phyloP scores from a whole-genome alignment of 2,888 invertebrate species.

The Callyntrura guangdongensis region DNA sequence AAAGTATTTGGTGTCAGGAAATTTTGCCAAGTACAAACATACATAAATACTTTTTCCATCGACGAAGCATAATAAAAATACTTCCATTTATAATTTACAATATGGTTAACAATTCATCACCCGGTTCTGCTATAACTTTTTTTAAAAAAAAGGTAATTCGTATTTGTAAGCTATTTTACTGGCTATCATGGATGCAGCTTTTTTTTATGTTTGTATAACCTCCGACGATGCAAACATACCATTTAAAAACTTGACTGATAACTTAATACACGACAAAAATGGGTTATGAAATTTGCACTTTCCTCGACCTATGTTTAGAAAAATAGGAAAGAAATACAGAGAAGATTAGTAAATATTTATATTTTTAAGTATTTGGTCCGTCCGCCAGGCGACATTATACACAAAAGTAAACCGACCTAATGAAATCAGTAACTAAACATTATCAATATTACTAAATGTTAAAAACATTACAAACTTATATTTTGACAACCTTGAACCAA shows the following conservation, averaged over 20 bases:
- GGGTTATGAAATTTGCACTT: neutral
- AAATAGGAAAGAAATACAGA: neutral
- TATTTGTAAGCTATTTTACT: neutral
- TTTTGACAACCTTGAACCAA: conserved; percentile 60
- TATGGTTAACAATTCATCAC: no score
- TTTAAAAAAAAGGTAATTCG: no score
- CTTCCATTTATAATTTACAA: no score
- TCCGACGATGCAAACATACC: neutral
- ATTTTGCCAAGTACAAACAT: neutral
- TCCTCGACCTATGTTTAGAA: neutral
- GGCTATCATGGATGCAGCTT: neutral
- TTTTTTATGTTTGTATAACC: neutral
- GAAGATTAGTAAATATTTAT: conserved; percentile 8
- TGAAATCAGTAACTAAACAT: conserved; percentile 40
- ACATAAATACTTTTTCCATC: neutral
- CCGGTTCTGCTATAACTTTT: no score
- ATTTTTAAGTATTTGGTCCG: conserved; percentile 67
- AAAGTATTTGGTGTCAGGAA: no score
- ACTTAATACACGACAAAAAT: conserved; percentile 38
- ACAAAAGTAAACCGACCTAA: conserved; percentile 61
- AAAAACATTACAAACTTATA: conserved; percentile 31
- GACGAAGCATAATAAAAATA: conserved; percentile 21
- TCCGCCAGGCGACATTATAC: conserved; percentile 61
- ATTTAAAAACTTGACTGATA: conserved; percentile 47
- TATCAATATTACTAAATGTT: conserved; percentile 21